Percentiles rank a stretch among this genome's conserved stretches.
Conservation (phyloP, 1,140 invertebrate species). For the Zaprionus ghesquierei region DNA sequence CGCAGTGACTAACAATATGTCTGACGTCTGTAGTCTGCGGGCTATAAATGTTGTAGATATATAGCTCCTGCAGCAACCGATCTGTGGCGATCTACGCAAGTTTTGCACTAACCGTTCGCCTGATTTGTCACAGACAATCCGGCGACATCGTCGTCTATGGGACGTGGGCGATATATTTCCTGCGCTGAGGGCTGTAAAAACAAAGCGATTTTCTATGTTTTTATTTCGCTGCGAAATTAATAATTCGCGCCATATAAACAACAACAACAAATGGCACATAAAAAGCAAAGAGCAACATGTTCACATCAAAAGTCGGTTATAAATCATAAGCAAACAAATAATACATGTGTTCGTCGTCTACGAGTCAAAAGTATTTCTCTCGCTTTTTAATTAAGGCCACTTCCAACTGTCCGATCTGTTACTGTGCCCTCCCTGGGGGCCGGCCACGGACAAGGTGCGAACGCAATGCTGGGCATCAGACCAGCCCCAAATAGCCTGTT, state of each 20-base stretch:
- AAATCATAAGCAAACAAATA: constrained; percentile 56
- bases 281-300: constrained; percentile 55
- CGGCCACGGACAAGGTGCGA: constrained; percentile 2
- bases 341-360: constrained; percentile 4
- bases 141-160: constrained; percentile 54
- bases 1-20: background rate
- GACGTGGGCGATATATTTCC: constrained; percentile 36
- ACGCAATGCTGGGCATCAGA: background rate
- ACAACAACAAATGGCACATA: constrained; percentile 62
- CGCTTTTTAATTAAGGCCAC: constrained; percentile 20
- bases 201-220: constrained; percentile 63
- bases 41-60: background rate
- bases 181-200: constrained; percentile 49
- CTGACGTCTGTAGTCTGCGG: background rate
- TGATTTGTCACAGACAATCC: constrained; percentile 69
- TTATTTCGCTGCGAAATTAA: constrained; percentile 50
- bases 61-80: constrained; percentile 21
- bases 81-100: constrained; percentile 54
- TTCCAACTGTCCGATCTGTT: constrained; percentile 7
- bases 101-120: constrained; percentile 50
- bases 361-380: constrained; percentile 21
- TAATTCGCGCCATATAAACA: constrained; percentile 56
- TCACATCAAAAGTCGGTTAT: constrained; percentile 65
- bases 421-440: background rate
- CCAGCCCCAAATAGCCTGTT: background rate